Evolutionary conservation across 2,888 invertebrate genomes (phyloP).

Genomic region (Chymomyza amoena): DNA sequence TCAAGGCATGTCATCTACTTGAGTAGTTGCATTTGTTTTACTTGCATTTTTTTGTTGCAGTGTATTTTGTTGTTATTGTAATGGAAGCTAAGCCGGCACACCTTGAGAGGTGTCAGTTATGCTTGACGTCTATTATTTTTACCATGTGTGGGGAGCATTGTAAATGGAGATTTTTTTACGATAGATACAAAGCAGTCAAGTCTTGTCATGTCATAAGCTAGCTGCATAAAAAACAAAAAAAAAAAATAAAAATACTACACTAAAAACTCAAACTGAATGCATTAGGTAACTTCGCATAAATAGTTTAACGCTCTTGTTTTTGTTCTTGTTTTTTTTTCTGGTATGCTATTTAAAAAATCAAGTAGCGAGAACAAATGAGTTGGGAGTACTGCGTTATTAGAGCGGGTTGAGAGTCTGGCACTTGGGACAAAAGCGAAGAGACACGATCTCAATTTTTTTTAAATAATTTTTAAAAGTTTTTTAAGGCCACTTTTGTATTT

Average conservation of each 20-base stretch:
- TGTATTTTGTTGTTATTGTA: neutral
- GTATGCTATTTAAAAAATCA: neutral
- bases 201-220: neutral
- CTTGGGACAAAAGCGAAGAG: too few species aligned
- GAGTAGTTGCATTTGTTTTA: conserved; percentile 21
- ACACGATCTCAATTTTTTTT: too few species aligned
- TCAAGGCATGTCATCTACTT: conserved; percentile 32
- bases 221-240: neutral
- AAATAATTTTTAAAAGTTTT: too few species aligned
- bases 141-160: neutral
- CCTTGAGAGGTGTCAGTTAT: neutral
- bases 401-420: neutral
- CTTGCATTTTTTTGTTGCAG: conserved; percentile 1
- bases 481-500: too few species aligned
- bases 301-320: neutral
- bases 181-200: neutral
- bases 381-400: neutral
- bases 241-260: too few species aligned
- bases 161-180: neutral
- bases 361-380: neutral
- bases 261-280: neutral
- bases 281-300: neutral
- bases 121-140: neutral
- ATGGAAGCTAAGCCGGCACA: conserved; percentile 2
- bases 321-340: neutral